A percentile compares a stretch with the other conserved stretches of the same genome.
Conservation (phyloP, 2,113 vertebrate species). For the Prochilodus magdalenae region DNA sequence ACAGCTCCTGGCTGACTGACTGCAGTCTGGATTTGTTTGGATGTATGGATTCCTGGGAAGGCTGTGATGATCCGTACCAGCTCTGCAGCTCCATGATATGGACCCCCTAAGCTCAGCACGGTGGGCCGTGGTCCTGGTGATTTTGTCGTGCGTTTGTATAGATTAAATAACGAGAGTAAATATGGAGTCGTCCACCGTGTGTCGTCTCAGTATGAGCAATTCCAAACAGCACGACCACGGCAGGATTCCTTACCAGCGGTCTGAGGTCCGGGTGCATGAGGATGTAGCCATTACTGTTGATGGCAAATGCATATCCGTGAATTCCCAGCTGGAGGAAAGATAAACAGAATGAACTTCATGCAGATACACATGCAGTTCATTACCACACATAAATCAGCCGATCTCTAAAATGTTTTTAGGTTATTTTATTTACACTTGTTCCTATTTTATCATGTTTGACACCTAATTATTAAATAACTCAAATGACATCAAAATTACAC, state of each 20-base stretch:
- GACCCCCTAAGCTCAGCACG: not conserved
- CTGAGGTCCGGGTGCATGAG: constrained; percentile 95
- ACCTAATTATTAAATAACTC: too few species aligned
- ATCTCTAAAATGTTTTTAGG: too few species aligned
- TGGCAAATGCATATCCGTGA: constrained; percentile 95
- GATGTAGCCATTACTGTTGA: constrained; percentile 98
- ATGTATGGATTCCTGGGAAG: too few species aligned
- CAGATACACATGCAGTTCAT: too few species aligned
- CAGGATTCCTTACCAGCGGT: constrained; percentile 85
- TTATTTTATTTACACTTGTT: too few species aligned
- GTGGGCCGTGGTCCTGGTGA: not conserved
- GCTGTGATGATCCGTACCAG: too few species aligned
- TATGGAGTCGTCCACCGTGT: not conserved
- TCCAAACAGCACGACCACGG: not conserved
- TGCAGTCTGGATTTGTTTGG: too few species aligned
- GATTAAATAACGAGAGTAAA: too few species aligned
- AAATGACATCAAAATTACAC: too few species aligned
- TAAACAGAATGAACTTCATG: too few species aligned
- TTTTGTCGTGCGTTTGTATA: not conserved
- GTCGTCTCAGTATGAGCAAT: not conserved
- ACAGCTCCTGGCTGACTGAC: not conserved
- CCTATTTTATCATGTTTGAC: too few species aligned
- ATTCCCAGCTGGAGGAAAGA: constrained; percentile 89
- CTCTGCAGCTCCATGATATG: not conserved
- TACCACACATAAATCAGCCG: too few species aligned